Percentiles rank a stretch among this genome's conserved stretches.
Conservation (phyloP, 2,888 invertebrate species). For the Punctoribates punctum region DNA sequence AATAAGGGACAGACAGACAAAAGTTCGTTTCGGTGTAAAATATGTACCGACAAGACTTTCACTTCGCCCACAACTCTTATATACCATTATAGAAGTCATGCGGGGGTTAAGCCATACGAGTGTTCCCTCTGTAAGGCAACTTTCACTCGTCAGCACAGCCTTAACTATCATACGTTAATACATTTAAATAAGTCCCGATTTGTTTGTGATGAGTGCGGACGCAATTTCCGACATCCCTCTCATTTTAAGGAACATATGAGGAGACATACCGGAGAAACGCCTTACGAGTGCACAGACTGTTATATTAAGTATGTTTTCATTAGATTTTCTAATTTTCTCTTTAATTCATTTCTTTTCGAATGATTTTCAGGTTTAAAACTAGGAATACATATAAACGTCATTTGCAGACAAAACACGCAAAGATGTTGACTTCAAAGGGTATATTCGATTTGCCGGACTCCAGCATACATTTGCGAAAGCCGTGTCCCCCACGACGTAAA, state of each 20-base stretch:
- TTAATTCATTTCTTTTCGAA: background rate
- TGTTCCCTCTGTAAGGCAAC: conserved; percentile 61
- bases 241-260: conserved; percentile 61
- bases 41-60: conserved; percentile 60
- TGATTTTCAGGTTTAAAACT: conserved; percentile 57
- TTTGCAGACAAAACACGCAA: conserved; percentile 60
- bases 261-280: conserved; percentile 60
- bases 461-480: background rate
- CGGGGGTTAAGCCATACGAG: conserved; percentile 62
- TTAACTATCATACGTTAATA: conserved; percentile 63
- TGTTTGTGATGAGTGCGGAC: conserved; percentile 60
- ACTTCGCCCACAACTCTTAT: conserved; percentile 62
- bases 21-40: conserved; percentile 55
- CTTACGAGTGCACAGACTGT: conserved; percentile 58
- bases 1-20: conserved; percentile 38
- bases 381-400: conserved; percentile 63
- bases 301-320: conserved; percentile 46
- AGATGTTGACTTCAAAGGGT: conserved; percentile 59
- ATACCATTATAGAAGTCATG: conserved; percentile 62
- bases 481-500: conserved; percentile 35
- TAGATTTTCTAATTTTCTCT: background rate
- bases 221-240: conserved; percentile 62
- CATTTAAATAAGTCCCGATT: conserved; percentile 62
- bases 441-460: conserved; percentile 54
- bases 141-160: conserved; percentile 61